Evolutionary conservation across 2,113 vertebrate genomes (phyloP), one percentile per base, ranked within the genome.

Genomic region (Bubo blakistoni): DNA sequence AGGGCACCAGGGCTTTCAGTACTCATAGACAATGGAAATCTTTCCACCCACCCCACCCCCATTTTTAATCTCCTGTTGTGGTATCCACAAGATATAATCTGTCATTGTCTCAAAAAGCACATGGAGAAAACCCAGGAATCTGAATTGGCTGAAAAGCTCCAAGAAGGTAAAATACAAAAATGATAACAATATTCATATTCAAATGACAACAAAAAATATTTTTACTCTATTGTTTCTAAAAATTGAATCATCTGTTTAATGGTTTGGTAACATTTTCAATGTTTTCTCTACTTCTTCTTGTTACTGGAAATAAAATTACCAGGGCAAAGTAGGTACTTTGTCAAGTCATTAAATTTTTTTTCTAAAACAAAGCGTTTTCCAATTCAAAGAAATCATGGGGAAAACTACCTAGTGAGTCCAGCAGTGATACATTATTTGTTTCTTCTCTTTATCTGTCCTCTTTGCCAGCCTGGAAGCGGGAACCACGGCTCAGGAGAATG

Each of bases 401-500:
- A 62, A 84, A 62, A 30, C 8, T 4, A 47, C 10, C 8, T 62
- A 32, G 4, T 16, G 12, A 69, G 34, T 58, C 32, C 32, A 42
- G 13, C 26, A 21, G 24, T 34, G 12, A 2, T 38, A 34, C 24
- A 72, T 65, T 9, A 16, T 30, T 51, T 1, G 5, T 13, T 30
- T 36, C 8, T 62, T 49, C 30, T 54, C 20, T 59, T 54, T n/a
- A 34, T 27, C 59, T 81, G 22, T 26, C 13, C 29, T 71, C 24
- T 61, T 65, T n/a, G 47, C 29, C 29, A 47, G 55, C 20, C n/a
- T 44, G 71, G 20, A 44, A 83, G 30, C 40, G 85, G 57, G 69
- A 81, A 63, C 13, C 20, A 40, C 0, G 7, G 19, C 6, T 8
- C 54, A 16, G 55, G 7, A 29, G 13, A 36, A 47, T 0, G 0